Conservation (phyloP, 2,797 vertebrate genomes). For the Helarctos malayanus region DNA sequence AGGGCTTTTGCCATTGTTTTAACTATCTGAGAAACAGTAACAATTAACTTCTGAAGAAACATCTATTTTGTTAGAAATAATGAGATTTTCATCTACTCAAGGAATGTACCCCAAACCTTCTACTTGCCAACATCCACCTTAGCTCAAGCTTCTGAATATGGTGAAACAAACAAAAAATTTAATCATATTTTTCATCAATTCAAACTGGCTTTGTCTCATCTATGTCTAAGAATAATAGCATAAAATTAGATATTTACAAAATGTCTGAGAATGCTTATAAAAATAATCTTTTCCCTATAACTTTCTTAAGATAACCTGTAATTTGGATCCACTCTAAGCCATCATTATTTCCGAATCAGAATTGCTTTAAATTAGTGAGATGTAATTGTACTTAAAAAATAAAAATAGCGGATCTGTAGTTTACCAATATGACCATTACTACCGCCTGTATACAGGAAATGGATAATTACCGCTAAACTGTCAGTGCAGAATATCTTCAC, state of each 20-base stretch:
- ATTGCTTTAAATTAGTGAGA: constrained; percentile 37
- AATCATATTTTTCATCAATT: constrained; percentile 37
- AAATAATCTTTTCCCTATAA: constrained; percentile 41
- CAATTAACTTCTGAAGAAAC: background rate
- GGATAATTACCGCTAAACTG: background rate
- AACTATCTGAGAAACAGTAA: background rate
- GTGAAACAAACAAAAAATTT: background rate
- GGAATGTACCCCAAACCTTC: background rate
- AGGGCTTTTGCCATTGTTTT: background rate
- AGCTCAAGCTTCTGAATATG: background rate
- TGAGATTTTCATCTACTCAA: constrained; percentile 17
- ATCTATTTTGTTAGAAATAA: background rate
- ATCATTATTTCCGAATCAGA: constrained; percentile 46
- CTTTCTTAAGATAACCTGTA: constrained; percentile 33
- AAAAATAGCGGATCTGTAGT: background rate
- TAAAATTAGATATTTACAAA: constrained; percentile 20
- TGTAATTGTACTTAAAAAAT: background rate
- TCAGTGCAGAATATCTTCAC: background rate
- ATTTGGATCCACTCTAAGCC: background rate
- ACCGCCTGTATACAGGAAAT: background rate
- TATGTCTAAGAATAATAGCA: constrained; percentile 16
- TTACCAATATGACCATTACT: background rate
- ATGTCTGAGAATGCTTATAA: background rate
- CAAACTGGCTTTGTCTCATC: background rate
- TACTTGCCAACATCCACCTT: background rate